Evolutionary conservation across 2,888 invertebrate genomes (phyloP).

Genomic region (Coelinius sp.): DNA sequence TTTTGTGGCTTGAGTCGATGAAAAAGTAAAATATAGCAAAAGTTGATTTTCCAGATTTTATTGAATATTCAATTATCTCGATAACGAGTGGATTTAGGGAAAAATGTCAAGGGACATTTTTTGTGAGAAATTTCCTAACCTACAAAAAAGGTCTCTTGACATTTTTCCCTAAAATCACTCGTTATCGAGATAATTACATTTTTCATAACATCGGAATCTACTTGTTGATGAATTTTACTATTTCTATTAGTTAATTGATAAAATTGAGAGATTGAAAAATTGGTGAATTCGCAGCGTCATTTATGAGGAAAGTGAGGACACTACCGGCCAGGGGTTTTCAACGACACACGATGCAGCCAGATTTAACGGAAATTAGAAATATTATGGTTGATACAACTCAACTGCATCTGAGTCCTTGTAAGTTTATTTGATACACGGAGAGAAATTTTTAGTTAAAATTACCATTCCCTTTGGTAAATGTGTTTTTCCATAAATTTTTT

Average conservation of each 20-base stretch:
- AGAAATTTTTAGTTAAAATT: not conserved
- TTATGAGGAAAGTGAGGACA: conserved; percentile 60
- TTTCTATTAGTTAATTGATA: not conserved
- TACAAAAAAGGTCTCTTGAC: not conserved
- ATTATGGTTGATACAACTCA: conserved; percentile 53
- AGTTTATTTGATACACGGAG: conserved; percentile 38
- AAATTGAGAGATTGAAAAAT: conserved; percentile 11
- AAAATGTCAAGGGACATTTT: not conserved
- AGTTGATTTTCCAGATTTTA: not conserved
- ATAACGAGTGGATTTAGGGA: not conserved
- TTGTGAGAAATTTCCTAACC: not conserved
- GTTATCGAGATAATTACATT: not conserved
- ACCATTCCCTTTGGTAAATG: not conserved
- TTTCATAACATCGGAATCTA: no score
- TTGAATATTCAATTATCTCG: not conserved
- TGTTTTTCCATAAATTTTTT: no score
- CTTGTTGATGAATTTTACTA: not conserved
- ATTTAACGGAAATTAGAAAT: conserved; percentile 52
- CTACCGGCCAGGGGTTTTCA: conserved; percentile 58
- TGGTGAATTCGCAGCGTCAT: conserved; percentile 59
- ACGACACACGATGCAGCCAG: conserved; percentile 62
- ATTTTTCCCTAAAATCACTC: not conserved
- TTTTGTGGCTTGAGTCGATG: not conserved
- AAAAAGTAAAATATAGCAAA: not conserved
- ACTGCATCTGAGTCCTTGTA: conserved; percentile 50